Evolutionary conservation across 2,113 vertebrate species (phyloP), one percentile per base, ranked within the genome.

Genomic region (Hystrix cristata): DNA sequence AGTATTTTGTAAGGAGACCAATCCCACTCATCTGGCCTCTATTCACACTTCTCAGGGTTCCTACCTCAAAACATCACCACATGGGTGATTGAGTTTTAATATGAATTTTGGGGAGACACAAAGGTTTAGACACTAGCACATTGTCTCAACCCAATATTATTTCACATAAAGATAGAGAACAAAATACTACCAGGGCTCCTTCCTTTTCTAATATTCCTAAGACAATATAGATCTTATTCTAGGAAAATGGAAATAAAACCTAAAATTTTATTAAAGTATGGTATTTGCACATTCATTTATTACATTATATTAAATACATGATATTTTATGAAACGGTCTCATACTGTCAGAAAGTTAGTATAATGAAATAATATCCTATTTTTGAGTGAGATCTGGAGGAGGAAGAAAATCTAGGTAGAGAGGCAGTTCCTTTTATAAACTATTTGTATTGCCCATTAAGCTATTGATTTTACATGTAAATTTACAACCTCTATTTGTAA

Each of bases 141-240:
- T 18, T 7, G 7, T 3, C 59, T 86, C 3, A 55, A 60, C 16
- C 81, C 27, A 89, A 7, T 80, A 38, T 57, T 15, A 82, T 87
- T 79, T 12, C 31, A 31, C 29, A 9, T 25, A 62, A 38, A 3
- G 43, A 53, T 46, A 60, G 19, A 80, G n/a, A 71, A 25, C 60
- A 46, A 93, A 84, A 15, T 57, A 7, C 31, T 55, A 80, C 5
- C 12, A 34, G 2, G 7, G 7, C 5, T 19, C 21, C 38, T 72
- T 93, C 7, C 21, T 48, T 92, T 92, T 43, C 55, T 76, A 82
- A 3, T 31, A 87, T 51, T 93, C 6, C 51, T 81, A 92, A 94
- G 92, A 64, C 82, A 76, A 83, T 62, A 78, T 25, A 81, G 27
- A 0, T 25, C 29, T 86, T 87, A 23, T 31, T 79, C 43, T 71